These are phyloP conservation scores for Drusus annulatus DNA, from an alignment of 1,140 invertebrate species.

Conservation along the genomic window DNA sequence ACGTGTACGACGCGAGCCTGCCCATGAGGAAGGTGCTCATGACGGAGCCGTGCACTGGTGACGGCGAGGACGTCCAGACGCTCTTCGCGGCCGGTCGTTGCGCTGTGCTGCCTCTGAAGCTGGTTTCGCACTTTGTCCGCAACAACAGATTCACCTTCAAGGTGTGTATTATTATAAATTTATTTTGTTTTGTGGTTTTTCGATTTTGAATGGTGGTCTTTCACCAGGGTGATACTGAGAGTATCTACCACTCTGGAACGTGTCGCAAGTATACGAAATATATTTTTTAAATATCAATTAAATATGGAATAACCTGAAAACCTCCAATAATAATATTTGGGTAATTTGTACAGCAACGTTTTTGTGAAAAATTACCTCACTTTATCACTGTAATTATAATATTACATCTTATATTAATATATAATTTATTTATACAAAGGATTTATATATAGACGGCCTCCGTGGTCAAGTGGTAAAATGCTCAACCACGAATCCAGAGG, in stretches of 20 bases:
- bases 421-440: no score
- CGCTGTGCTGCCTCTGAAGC: background rate
- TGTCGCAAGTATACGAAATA: no score
- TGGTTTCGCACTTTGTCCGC: background rate
- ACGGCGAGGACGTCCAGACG: background rate
- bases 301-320: background rate
- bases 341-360: no score
- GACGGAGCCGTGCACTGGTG: background rate
- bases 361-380: no score
- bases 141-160: slow-evolving; percentile 22
- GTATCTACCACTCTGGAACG: no score
- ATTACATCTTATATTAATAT: no score
- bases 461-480: background rate
- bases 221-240: no score
- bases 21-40: background rate
- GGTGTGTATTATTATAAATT: background rate
- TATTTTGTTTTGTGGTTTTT: no score
- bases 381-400: no score
- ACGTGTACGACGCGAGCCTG: background rate
- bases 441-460: no score
- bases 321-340: no score
- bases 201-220: no score
- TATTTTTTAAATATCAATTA: background rate
- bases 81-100: background rate
- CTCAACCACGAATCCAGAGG: background rate